phyloP scores from a whole-genome alignment of 35 echinoderm and acorn worm genomes.

The Stichopus chloronotus region DNA sequence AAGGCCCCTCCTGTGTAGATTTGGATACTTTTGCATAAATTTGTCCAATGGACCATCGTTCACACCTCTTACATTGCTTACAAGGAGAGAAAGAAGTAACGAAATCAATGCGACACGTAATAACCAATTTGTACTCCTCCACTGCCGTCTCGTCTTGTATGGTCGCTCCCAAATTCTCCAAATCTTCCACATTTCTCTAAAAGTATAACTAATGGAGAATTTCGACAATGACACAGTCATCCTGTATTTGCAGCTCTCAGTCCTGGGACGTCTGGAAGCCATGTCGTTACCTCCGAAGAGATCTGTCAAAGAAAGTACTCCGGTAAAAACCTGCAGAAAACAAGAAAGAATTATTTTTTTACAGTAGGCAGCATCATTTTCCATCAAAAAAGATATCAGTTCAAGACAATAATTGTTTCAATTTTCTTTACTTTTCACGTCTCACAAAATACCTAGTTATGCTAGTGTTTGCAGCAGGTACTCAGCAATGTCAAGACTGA shows the following conservation, averaged over 20 bases:
- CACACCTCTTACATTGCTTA: not conserved
- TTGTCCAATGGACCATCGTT: not conserved
- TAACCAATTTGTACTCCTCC: not conserved
- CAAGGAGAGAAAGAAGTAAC: not conserved
- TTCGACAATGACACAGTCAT: not conserved
- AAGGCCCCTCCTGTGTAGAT: conserved; percentile 76
- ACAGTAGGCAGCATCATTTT: no score
- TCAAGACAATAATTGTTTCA: no score
- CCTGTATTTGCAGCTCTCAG: not conserved
- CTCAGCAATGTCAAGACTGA: no score
- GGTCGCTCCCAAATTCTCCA: not conserved
- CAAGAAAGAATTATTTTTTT: not conserved
- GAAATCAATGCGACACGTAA: not conserved
- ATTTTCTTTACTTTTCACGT: no score
- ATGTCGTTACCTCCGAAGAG: not conserved
- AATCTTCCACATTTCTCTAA: not conserved
- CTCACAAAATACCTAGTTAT: no score
- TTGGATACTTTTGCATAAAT: conserved; percentile 63
- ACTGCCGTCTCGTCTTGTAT: not conserved
- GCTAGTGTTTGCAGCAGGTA: no score
- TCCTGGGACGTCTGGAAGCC: not conserved
- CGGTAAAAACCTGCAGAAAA: not conserved
- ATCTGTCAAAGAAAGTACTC: not conserved
- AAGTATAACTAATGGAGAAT: not conserved
- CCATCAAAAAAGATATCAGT: no score